Base-by-base conservation (phyloP, 2,888 invertebrate species). In the Callyntrura sp. region DNA sequence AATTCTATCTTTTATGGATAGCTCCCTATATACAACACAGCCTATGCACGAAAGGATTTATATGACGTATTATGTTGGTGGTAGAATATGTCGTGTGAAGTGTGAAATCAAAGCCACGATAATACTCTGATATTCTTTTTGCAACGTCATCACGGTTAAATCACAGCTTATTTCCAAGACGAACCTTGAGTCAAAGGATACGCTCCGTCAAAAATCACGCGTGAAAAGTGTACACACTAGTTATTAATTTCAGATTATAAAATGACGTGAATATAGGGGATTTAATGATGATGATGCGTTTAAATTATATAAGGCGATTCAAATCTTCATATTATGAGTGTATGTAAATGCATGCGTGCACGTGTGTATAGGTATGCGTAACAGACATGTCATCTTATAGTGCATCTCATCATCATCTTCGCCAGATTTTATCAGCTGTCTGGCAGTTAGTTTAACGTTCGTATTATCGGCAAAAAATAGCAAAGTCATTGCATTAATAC, bases 101-200 rank as follows among this genome's bases (percentile, higher is more conserved):
- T 70, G 43, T 68, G 11, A 51, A 76, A 76, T 76, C 11, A 51
- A 25, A 51, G 48, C 70, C 45, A 48, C 25, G 9, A 4, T 45
- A 62, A 6, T 11, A 62, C 23, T 60, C 43, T 35, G 62, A 62
- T 62, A 62, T 14, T 23, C 87, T 23, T 62, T 82, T 17, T 90
- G 82, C 85, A 90, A 90, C 65, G 28, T 85, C 90, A 85, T 90
- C 85, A 85, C 76, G 48, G 85, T 82, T 90, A 78, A 85, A 45
- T 62, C 62, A 20, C 60, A 62, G 28, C 60, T 28, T 78, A 55
- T 55, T 81, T 81, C 81, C 84, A 57, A 78, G 55, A 6, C 25
- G 28, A 79, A 79, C 84, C 89, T 89, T 89, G 88, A 83, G 57
- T 76, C 60, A 48, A 76, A 82, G 62, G 70, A 84, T 84, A 89